Percentiles rank a stretch among this genome's conserved stretches.
These are phyloP conservation scores for Melanaphis sacchari DNA, from an alignment of 1,140 invertebrate genomes.

Conservation along the genomic window DNA sequence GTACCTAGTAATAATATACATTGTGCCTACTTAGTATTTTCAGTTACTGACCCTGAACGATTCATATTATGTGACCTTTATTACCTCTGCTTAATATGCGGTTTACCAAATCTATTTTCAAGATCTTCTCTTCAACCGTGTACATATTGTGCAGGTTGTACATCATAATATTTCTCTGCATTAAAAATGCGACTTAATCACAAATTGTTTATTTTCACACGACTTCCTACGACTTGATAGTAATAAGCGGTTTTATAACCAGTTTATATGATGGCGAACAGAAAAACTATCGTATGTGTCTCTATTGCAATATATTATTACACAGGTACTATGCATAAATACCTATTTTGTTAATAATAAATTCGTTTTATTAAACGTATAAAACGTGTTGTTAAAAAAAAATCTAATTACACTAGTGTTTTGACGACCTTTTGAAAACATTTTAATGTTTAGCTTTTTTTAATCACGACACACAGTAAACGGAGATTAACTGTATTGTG, in stretches of 20 bases:
- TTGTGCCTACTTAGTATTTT: not conserved
- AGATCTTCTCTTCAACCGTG: slow-evolving; percentile 18
- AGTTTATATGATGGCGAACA: too few species aligned
- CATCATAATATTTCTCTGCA: not conserved
- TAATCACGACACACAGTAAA: not conserved
- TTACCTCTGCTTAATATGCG: not conserved
- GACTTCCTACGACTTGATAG: not conserved
- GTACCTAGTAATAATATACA: not conserved
- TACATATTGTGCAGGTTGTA: not conserved
- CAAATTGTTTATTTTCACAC: not conserved
- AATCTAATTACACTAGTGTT: not conserved
- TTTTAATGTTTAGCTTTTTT: not conserved
- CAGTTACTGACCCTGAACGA: not conserved
- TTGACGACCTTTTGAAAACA: not conserved
- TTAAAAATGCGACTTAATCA: not conserved
- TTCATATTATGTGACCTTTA: not conserved
- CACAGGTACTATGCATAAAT: too few species aligned
- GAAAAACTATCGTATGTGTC: too few species aligned
- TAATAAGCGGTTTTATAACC: not conserved
- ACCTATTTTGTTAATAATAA: not conserved
- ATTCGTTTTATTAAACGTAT: not conserved
- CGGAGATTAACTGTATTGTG: not conserved
- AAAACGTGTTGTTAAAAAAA: not conserved
- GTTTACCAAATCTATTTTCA: not conserved
- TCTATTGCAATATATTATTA: too few species aligned